These are phyloP conservation scores for Pipra filicauda DNA, from an alignment of 2,113 vertebrate genomes.

Conservation along the genomic window DNA sequence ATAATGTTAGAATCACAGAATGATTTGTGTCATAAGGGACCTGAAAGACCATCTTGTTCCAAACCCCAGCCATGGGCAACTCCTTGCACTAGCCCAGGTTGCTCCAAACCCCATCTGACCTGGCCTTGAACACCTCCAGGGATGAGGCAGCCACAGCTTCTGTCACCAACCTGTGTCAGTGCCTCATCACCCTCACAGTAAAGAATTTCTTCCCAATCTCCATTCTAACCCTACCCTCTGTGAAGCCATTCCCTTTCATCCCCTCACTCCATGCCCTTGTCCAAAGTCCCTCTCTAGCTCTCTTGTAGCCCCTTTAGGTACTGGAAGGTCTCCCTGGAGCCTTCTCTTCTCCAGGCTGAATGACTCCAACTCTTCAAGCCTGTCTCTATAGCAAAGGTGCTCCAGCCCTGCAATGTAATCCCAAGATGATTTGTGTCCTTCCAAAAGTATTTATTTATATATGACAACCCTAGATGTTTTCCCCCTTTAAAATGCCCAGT, in stretches of 20 bases:
- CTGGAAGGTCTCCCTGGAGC: background rate
- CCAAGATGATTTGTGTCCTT: background rate
- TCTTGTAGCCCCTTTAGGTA: background rate
- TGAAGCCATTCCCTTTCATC: background rate
- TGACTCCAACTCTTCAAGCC: background rate
- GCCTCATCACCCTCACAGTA: background rate
- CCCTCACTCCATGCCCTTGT: background rate
- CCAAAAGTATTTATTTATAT: background rate
- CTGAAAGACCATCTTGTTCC: background rate
- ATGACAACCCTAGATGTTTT: background rate
- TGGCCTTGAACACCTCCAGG: background rate
- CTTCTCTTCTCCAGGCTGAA: background rate
- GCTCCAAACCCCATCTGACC: rapidly evolving
- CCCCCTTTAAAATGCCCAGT: background rate
- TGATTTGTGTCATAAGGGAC: background rate
- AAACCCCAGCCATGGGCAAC: background rate
- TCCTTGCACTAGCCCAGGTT: background rate
- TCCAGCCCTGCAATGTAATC: background rate
- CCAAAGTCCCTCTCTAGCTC: background rate
- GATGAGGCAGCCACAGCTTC: background rate
- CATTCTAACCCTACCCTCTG: background rate
- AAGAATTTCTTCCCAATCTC: background rate
- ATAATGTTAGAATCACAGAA: background rate
- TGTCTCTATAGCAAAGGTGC: background rate
- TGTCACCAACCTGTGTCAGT: background rate